Evolutionary conservation across 2,797 vertebrate genomes (phyloP), one percentile per base, ranked within the genome.

Genomic region (Scolopax bukidnonensis): DNA sequence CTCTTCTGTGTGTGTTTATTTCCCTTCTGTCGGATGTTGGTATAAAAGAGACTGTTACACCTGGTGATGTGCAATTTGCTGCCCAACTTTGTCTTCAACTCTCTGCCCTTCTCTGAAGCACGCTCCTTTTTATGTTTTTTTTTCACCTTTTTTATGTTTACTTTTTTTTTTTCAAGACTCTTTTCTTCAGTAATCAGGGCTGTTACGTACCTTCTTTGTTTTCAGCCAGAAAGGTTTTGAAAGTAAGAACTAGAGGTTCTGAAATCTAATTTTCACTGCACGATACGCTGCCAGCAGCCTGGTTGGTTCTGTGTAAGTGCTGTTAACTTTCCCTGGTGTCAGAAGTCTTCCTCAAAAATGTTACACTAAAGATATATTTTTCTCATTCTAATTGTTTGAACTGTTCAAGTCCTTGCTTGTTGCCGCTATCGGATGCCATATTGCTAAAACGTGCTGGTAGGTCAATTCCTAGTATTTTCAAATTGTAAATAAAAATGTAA

Each of bases 351-450:
- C 48, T 76, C 8, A 40, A 70, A 87, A 54, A 16, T 27, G 8
- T 40, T 71, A 38, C 3, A 0, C 9, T 78, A 12, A 78, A 53
- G 60, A 24, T 51, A 48, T 7, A 5, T 50, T 47, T 47, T 80
- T 56, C 30, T 64, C 14, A 24, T 82, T 82, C 15, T 38, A 15
- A 2, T 21, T 79, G 27, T 59, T 59, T 32, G 57, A 56, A 38
- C 27, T 57, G 16, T 57, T 90, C 7, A 12, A 56, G 59, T 32
- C 28, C 8, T 83, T 69, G 27, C 33, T 79, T 84, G 38, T 61
- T 70, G 75, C 36, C 0, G 0, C 32, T 68, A 1, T 38, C 1
- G 1, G 30, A 20, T 90, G 13, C 38, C 12, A 0, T 28, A 7
- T 53, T 30, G 6, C 19, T 19, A 40, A 45, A 60, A 74, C 47